These are phyloP conservation scores for Hoplodrina blanda DNA, from an alignment of 2,888 invertebrate species.

Conservation along the genomic window DNA sequence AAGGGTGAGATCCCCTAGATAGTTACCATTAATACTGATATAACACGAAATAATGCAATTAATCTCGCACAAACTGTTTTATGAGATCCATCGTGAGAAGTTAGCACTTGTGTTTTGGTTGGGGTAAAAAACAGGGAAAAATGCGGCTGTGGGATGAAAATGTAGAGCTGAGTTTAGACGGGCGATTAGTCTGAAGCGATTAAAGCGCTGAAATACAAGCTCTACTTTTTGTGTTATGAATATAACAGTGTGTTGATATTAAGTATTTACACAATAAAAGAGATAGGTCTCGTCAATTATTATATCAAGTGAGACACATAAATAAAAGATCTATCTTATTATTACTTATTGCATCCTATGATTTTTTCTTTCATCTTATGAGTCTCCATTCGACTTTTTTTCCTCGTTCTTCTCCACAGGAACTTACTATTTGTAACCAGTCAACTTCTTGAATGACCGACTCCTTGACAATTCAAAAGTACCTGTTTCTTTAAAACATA, in stretches of 20 bases:
- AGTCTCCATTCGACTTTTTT: too few species aligned
- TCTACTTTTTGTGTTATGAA: too few species aligned
- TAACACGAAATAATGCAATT: constrained; percentile 89
- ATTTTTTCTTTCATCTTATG: too few species aligned
- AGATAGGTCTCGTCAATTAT: too few species aligned
- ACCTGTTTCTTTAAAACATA: too few species aligned
- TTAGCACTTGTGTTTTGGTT: constrained; percentile 79
- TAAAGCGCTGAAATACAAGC: not conserved
- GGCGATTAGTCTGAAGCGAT: constrained; percentile 3
- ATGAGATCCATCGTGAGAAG: constrained; percentile 84
- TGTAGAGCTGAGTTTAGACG: constrained; percentile 34
- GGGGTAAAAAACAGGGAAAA: constrained; percentile 81
- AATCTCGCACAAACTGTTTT: constrained; percentile 86
- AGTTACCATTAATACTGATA: constrained; percentile 85
- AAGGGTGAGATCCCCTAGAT: constrained; percentile 81
- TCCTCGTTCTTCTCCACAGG: too few species aligned
- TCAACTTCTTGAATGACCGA: too few species aligned
- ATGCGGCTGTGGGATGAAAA: constrained; percentile 39
- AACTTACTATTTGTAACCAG: too few species aligned
- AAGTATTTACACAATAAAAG: not conserved
- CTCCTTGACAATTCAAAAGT: too few species aligned
- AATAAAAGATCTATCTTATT: too few species aligned
- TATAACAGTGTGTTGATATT: not conserved
- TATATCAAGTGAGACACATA: too few species aligned
- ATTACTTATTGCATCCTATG: too few species aligned